These are phyloP conservation scores for Tinea pellionella DNA, from an alignment of 2,888 invertebrate genomes.

Conservation along the genomic window DNA sequence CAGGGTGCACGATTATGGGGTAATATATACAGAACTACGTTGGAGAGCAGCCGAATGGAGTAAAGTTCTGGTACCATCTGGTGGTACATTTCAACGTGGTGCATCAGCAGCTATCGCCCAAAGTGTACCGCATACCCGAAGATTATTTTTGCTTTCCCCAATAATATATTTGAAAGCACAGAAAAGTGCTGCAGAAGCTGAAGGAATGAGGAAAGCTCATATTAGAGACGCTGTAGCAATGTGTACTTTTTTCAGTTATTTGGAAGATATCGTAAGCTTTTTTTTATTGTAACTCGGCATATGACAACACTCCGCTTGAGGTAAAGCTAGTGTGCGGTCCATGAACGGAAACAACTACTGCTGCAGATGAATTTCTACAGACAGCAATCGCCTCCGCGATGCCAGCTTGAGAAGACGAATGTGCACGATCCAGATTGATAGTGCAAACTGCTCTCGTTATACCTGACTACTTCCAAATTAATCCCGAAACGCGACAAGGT, in stretches of 20 bases:
- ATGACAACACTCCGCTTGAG: too few species aligned
- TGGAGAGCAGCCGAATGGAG: conserved; percentile 73
- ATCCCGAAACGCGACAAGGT: too few species aligned
- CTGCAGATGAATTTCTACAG: too few species aligned
- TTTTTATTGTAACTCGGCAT: neutral
- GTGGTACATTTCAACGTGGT: conserved; percentile 77
- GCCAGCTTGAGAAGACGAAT: too few species aligned
- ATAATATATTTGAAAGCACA: conserved; percentile 87
- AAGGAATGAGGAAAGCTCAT: conserved; percentile 87
- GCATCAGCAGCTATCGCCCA: conserved; percentile 78
- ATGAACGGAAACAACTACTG: too few species aligned
- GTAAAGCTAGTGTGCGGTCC: too few species aligned
- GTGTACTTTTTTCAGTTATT: conserved; percentile 80
- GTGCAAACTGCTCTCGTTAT: too few species aligned
- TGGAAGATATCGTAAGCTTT: conserved; percentile 29
- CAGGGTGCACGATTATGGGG: conserved; percentile 77
- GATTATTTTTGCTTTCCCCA: conserved; percentile 77
- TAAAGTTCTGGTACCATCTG: conserved; percentile 75
- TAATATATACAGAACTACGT: conserved; percentile 77
- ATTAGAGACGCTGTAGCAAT: conserved; percentile 90
- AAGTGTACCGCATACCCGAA: conserved; percentile 69
- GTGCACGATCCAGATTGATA: too few species aligned
- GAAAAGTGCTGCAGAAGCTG: conserved; percentile 84
- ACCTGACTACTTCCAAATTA: too few species aligned
- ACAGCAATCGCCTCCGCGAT: too few species aligned